Percentiles rank a stretch among this genome's conserved stretches.
These are phyloP conservation scores for Drosophila virilis DNA, from an alignment of 1,140 invertebrate genomes.

Conservation along the genomic window DNA sequence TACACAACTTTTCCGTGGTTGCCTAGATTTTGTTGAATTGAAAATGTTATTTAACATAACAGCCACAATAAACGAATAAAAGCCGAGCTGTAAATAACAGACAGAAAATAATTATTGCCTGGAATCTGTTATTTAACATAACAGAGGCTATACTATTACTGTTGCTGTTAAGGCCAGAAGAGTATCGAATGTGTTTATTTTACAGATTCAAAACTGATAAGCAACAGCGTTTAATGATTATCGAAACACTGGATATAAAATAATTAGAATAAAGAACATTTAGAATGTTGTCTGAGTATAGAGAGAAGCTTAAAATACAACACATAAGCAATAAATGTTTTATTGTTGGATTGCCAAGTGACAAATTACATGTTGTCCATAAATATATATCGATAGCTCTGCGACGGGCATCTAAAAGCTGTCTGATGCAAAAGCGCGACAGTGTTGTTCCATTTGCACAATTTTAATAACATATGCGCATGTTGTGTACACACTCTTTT, in stretches of 20 bases:
- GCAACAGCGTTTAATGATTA: too few relatives aligned
- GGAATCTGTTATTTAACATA: constrained; percentile 11
- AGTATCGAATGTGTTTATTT: too few relatives aligned
- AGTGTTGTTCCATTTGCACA: constrained; percentile 22
- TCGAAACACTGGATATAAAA: too few relatives aligned
- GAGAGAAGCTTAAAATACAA: too few relatives aligned
- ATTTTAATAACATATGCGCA: constrained; percentile 12
- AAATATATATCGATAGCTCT: neutral
- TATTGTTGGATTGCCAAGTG: too few relatives aligned
- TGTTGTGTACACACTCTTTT: constrained; percentile 61
- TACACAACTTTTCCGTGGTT: constrained; percentile 44
- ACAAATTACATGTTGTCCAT: neutral
- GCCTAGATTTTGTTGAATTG: constrained; percentile 37
- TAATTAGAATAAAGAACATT: too few relatives aligned
- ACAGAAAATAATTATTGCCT: neutral
- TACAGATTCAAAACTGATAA: too few relatives aligned
- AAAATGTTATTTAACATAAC: constrained; percentile 37
- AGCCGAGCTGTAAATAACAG: constrained; percentile 5
- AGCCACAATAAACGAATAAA: constrained; percentile 1
- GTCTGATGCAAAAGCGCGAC: neutral
- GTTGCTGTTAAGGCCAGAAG: too few relatives aligned
- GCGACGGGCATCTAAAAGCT: neutral
- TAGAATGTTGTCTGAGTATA: too few relatives aligned
- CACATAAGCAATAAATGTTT: too few relatives aligned
- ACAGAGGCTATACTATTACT: neutral